phyloP scores from a whole-genome alignment of 1,140 invertebrate species.

The Lucilia cuprina region DNA sequence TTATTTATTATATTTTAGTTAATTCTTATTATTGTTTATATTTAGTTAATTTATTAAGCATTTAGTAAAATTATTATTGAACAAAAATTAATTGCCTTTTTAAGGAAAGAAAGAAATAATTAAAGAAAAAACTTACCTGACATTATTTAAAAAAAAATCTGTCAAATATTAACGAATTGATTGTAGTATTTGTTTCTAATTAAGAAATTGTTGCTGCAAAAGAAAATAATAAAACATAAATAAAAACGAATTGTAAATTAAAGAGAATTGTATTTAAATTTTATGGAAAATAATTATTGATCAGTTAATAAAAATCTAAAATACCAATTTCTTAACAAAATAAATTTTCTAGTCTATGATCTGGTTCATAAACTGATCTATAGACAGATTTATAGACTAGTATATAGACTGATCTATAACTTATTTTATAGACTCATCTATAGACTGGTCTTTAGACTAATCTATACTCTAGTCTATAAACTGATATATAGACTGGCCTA shows the following conservation, averaged over 20 bases:
- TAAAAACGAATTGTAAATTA: not conserved
- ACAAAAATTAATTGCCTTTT: not conserved
- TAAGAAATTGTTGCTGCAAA: not conserved
- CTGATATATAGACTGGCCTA: too few species aligned
- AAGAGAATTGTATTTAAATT: not conserved
- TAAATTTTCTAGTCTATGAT: too few species aligned
- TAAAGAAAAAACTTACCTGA: not conserved
- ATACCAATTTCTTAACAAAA: too few species aligned
- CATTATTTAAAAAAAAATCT: not conserved
- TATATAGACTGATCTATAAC: too few species aligned
- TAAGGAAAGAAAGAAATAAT: too few species aligned
- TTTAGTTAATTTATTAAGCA: not conserved
- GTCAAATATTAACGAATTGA: not conserved
- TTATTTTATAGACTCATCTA: too few species aligned
- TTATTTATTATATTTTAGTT: slow-evolving; percentile 18
- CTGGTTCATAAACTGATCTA: too few species aligned
- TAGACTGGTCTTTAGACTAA: too few species aligned
- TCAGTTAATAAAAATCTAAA: too few species aligned
- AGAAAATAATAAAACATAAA: not conserved
- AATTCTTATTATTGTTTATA: slow-evolving; percentile 15
- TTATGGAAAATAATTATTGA: not conserved
- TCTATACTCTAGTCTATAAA: too few species aligned
- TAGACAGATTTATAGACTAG: too few species aligned
- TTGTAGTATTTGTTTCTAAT: not conserved
- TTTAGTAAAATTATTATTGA: slow-evolving; percentile 25